Evolutionary conservation across 2,888 invertebrate genomes (phyloP).

Genomic region (Tenthredo notha): DNA sequence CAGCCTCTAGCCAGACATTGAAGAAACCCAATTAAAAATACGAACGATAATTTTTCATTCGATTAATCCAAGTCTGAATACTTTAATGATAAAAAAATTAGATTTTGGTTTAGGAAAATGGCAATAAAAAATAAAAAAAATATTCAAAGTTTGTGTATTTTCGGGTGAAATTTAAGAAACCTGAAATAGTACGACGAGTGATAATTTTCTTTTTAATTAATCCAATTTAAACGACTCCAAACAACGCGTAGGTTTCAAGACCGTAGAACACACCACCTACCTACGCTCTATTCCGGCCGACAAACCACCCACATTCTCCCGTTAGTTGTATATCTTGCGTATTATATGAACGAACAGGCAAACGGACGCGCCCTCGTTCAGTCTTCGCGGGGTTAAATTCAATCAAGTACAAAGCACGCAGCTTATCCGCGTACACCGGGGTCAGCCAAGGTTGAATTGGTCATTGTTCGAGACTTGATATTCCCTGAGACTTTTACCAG

Average conservation of each 20-base stretch:
- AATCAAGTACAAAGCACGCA: constrained; percentile 75
- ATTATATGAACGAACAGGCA: constrained; percentile 22
- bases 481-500: not conserved
- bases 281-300: constrained; percentile 50
- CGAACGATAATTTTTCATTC: not conserved
- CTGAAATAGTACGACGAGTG: not conserved
- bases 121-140: not conserved
- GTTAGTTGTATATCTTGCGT: constrained; percentile 30
- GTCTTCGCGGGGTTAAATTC: constrained; percentile 72
- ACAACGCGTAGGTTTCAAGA: constrained; percentile 51
- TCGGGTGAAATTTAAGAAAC: not conserved
- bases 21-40: not conserved
- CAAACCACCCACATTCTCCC: constrained; percentile 48
- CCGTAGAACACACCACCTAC: constrained; percentile 39
- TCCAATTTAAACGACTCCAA: constrained; percentile 51
- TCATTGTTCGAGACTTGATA: constrained; percentile 14
- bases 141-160: not conserved
- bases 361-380: constrained; percentile 45
- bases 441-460: constrained; percentile 70
- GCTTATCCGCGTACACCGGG: constrained; percentile 71
- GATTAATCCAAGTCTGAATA: not conserved
- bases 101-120: not conserved
- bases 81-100: not conserved
- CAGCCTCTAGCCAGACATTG: not conserved
- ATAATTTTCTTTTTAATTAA: constrained; percentile 43